Base-by-base conservation (phyloP, 2,797 vertebrate species). In the Nannoperca obscura region DNA sequence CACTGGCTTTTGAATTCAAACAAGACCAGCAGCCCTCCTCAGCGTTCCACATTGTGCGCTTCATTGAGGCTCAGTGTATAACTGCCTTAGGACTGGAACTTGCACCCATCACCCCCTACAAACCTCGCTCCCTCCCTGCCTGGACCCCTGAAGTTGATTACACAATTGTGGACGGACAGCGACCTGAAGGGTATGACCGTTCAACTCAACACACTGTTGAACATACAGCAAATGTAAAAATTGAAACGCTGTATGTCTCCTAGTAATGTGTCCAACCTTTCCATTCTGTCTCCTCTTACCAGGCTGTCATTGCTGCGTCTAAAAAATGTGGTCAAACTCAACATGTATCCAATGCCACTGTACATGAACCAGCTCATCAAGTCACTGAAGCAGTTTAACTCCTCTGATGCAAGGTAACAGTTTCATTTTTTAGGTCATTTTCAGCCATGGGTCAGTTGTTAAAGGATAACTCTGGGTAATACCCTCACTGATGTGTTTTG, bases 1-100 rank as follows among this genome's bases (percentile, higher is more conserved):
- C 92, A 0, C 27, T 99, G 87, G 79, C 92, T 24, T 97, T 97
- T 3, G 91, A 97, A 74, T 97, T 98, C 89, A 91, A 82, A 80
- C 89, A 85, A 62, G 91, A 95, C 83, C 76, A 74, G 0, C 36
- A 77, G 0, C 22, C 62, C 10, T 36, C 61, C 2, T 49, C 81
- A 40, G 20, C 91, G 0, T 99, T 99, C 94, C 86, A 92, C 88
- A 96, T 99, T 11, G 89, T 96, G 38, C 95, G 97, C 65, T 94
- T 87, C 19, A 2, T 99, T 4, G 94, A 96, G 10, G 95, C 93
- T 0, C 1, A 91, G 0, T 94, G 87, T 1, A 88, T 90, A 62
- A 96, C 94, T 58, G 74, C 86, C 6, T 83, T 98, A 82, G 96
- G 93, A 58, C 80, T 80, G 34, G 93, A 96, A 7, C 92, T 99